These are phyloP conservation scores for Ooceraea biroi DNA, from an alignment of 1,140 invertebrate genomes.

Conservation along the genomic window DNA sequence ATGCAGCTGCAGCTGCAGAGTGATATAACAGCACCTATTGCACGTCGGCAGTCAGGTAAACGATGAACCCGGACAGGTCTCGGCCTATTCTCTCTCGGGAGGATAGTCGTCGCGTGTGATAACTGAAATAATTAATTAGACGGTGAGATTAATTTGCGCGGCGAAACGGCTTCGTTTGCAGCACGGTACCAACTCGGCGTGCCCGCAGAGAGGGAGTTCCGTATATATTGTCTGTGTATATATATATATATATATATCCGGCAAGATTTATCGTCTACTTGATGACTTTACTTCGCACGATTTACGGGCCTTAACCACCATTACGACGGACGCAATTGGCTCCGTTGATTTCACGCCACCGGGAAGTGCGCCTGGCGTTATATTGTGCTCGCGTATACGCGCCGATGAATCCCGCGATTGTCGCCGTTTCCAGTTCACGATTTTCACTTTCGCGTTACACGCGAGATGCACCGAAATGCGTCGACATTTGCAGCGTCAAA, in stretches of 20 bases:
- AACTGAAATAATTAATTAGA: conserved; percentile 83
- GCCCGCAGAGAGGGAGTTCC: conserved; percentile 34
- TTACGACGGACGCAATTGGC: conserved; percentile 43
- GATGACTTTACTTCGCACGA: conserved; percentile 74
- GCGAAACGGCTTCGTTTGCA: conserved; percentile 65
- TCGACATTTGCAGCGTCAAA: no score
- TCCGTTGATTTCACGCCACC: conserved; percentile 46
- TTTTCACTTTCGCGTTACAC: no score
- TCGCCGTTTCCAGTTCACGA: neutral
- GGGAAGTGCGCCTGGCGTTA: no score
- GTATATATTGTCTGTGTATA: conserved; percentile 17
- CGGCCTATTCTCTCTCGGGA: conserved; percentile 57
- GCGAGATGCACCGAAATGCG: no score
- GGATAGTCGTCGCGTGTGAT: conserved; percentile 76
- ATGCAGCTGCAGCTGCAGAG: conserved; percentile 14
- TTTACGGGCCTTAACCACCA: conserved; percentile 64
- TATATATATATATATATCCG: neutral
- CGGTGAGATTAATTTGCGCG: conserved; percentile 76
- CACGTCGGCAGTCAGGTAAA: conserved; percentile 62
- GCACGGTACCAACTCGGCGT: conserved; percentile 61
- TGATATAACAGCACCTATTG: conserved; percentile 45
- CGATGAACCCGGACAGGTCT: conserved; percentile 71
- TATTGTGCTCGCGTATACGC: no score
- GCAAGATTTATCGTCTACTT: conserved; percentile 73
- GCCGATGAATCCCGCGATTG: neutral